phyloP scores from a whole-genome alignment of 1,140 invertebrate genomes.

The Trigoniulus corallinus region DNA sequence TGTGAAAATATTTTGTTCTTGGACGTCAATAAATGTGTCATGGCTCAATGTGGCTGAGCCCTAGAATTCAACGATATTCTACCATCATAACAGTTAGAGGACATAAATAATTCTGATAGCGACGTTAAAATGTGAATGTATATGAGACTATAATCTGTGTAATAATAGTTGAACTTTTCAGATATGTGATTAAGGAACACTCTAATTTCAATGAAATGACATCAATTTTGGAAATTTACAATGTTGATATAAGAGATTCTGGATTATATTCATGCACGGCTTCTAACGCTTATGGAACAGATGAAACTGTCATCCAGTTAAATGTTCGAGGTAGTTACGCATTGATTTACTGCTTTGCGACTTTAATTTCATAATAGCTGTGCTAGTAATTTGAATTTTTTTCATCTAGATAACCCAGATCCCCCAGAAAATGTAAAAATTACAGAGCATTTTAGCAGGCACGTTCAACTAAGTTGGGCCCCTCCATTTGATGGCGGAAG shows the following conservation, averaged over 20 bases:
- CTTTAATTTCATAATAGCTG: neutral
- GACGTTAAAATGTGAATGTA: neutral
- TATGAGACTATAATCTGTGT: neutral
- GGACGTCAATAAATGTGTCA: no score
- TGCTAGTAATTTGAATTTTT: neutral
- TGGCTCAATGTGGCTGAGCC: no score
- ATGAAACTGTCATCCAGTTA: constrained; percentile 21
- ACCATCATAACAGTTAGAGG: no score
- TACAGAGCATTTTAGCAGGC: constrained; percentile 74
- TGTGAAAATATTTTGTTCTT: no score
- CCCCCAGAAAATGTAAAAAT: constrained; percentile 80
- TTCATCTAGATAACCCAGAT: constrained; percentile 68
- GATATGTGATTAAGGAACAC: neutral
- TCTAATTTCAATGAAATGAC: neutral
- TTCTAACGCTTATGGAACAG: constrained; percentile 20
- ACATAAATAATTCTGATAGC: no score
- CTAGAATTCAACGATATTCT: no score
- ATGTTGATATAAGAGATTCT: constrained; percentile 5
- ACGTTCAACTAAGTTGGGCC: constrained; percentile 82
- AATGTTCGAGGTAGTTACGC: constrained; percentile 24
- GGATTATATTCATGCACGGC: constrained; percentile 21
- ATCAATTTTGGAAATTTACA: constrained; percentile 6
- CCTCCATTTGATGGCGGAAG: constrained; percentile 90
- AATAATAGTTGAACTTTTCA: neutral
- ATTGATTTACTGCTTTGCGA: no score